Percentiles rank a stretch among this genome's conserved stretches.
These are phyloP conservation scores for Euplagia quadripunctaria DNA, from an alignment of 2,888 invertebrate species.

Conservation along the genomic window DNA sequence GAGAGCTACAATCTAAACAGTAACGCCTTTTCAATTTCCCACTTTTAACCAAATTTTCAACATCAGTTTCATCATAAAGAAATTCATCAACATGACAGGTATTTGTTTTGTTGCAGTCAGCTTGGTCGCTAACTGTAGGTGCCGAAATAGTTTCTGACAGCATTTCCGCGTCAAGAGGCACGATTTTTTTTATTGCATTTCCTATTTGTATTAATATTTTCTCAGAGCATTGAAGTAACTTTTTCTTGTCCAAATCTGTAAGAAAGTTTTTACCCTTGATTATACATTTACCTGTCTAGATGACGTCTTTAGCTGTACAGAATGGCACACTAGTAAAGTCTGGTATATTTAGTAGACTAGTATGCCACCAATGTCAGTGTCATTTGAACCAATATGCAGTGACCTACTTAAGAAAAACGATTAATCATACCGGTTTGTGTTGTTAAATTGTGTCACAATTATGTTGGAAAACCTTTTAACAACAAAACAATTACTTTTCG, in stretches of 20 bases:
- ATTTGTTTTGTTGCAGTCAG: constrained; percentile 84
- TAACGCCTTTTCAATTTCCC: constrained; percentile 74
- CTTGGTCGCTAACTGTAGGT: constrained; percentile 78
- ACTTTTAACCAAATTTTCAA: constrained; percentile 79
- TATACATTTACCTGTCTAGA: too few species aligned
- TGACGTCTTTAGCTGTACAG: too few species aligned
- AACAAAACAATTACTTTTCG: too few species aligned
- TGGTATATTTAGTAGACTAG: too few species aligned
- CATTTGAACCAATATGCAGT: too few species aligned
- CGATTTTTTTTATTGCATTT: constrained; percentile 68
- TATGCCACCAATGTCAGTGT: too few species aligned
- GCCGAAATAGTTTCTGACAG: constrained; percentile 74
- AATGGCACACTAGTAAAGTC: too few species aligned
- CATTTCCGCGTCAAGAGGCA: constrained; percentile 79
- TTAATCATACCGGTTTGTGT: too few species aligned
- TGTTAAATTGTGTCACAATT: too few species aligned
- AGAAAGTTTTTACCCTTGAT: constrained; percentile 14
- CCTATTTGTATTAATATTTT: constrained; percentile 71
- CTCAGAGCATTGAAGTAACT: constrained; percentile 61
- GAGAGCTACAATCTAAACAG: constrained; percentile 76
- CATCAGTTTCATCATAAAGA: constrained; percentile 89
- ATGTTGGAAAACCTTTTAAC: too few species aligned
- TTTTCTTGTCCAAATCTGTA: constrained; percentile 73
- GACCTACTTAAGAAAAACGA: too few species aligned
- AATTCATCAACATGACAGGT: constrained; percentile 91